These are phyloP conservation scores for Maniola jurtina DNA, from an alignment of 1,140 invertebrate species.

Conservation along the genomic window DNA sequence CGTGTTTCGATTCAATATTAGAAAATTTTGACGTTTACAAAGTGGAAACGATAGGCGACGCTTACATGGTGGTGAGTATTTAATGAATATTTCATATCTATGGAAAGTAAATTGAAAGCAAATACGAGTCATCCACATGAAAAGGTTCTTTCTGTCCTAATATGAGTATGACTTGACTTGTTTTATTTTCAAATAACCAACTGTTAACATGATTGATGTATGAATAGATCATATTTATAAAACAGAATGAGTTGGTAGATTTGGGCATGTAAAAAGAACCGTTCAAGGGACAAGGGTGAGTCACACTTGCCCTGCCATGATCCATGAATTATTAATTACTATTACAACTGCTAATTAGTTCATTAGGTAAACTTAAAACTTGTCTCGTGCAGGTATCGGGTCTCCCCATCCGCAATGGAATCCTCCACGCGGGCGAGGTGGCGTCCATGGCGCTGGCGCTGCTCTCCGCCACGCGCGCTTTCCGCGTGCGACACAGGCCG, in stretches of 20 bases:
- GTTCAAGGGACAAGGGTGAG: too few species aligned
- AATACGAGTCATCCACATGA: not conserved
- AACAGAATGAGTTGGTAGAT: not conserved
- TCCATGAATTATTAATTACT: too few species aligned
- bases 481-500: constrained; percentile 92
- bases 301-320: too few species aligned
- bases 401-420: constrained; percentile 88
- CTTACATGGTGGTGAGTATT: constrained; percentile 91
- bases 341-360: too few species aligned
- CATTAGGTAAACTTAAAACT: not conserved
- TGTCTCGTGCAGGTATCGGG: constrained; percentile 83
- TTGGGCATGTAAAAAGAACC: too few species aligned
- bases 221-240: not conserved
- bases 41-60: constrained; percentile 95
- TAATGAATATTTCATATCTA: not conserved
- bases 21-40: constrained; percentile 96
- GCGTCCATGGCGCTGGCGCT: constrained; percentile 95
- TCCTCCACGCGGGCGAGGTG: constrained; percentile 93
- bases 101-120: not conserved
- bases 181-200: not conserved
- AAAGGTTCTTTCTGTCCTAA: not conserved
- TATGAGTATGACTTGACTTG: not conserved
- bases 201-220: constrained; percentile 1
- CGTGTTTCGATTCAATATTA: constrained; percentile 95
- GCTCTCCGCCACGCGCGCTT: constrained; percentile 89